These are phyloP conservation scores for Temnothorax unifasciatus DNA, from an alignment of 2,888 invertebrate species.

Conservation along the genomic window DNA sequence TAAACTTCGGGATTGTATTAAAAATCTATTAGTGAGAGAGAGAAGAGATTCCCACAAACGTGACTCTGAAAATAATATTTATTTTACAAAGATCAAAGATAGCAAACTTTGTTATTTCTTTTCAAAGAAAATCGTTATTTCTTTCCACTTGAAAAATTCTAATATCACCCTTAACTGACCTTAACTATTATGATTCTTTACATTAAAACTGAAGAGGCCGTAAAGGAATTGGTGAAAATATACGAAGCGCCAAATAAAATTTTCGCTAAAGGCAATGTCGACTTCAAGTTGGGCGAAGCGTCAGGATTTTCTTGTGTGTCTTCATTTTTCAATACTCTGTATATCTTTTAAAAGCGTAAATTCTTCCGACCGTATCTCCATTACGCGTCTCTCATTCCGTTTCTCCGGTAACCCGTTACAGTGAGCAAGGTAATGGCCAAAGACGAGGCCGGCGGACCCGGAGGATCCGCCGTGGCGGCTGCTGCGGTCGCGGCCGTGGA, in stretches of 20 bases:
- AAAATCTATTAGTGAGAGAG: background rate
- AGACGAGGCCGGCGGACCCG: conserved; percentile 81
- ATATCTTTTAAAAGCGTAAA: background rate
- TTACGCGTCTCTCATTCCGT: conserved; percentile 2
- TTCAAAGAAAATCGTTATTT: background rate
- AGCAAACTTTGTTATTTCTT: background rate
- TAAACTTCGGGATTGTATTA: background rate
- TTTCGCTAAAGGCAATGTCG: background rate
- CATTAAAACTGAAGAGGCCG: background rate
- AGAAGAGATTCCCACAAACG: background rate
- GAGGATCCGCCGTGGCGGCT: conserved; percentile 79
- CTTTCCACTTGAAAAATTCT: background rate
- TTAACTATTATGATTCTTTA: background rate
- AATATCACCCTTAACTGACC: background rate
- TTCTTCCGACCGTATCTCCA: background rate
- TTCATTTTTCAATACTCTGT: background rate
- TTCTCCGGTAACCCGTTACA: conserved; percentile 64
- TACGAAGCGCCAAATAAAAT: background rate
- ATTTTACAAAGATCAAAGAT: background rate
- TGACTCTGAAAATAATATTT: background rate
- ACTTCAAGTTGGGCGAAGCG: background rate
- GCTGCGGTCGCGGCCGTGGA: conserved; percentile 83
- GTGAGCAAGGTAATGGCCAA: conserved; percentile 84
- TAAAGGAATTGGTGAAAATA: background rate
- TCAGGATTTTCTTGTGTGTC: background rate